These are phyloP conservation scores for Zygogramma bicolorata DNA, from an alignment of 2,888 invertebrate genomes.

Conservation along the genomic window DNA sequence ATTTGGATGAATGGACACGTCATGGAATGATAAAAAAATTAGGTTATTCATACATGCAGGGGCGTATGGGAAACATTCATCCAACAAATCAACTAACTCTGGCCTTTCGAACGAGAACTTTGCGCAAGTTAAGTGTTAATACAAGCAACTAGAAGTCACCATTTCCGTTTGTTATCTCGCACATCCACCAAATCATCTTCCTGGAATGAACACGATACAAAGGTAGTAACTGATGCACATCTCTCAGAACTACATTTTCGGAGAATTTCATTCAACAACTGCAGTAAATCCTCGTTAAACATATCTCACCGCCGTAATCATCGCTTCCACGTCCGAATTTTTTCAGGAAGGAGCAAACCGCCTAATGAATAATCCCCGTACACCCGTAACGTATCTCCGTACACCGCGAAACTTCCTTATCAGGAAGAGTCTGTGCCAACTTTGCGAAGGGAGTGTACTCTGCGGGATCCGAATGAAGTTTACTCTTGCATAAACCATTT, in stretches of 20 bases:
- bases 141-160: too few relatives aligned
- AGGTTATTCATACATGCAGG: too few relatives aligned
- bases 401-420: slow-evolving; percentile 27
- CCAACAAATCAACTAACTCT: too few relatives aligned
- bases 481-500: slow-evolving; percentile 66
- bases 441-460: slow-evolving; percentile 29
- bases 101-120: too few relatives aligned
- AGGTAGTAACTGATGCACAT: neutral
- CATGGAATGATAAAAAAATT: too few relatives aligned
- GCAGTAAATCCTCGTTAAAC: neutral
- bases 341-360: neutral
- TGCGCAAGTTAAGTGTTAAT: too few relatives aligned
- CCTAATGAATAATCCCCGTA: neutral
- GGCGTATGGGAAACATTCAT: too few relatives aligned
- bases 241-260: neutral
- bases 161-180: too few relatives aligned
- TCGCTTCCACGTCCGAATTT: neutral
- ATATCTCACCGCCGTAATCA: neutral
- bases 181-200: too few relatives aligned
- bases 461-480: slow-evolving; percentile 42
- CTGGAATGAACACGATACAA: too few relatives aligned
- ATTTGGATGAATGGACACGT: too few relatives aligned
- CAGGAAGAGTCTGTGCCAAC: slow-evolving; percentile 24
- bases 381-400: neutral
- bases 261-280: neutral